A percentile compares a stretch with the other conserved stretches of the same genome.
These are phyloP conservation scores for Amyelois transitella DNA, from an alignment of 1,140 invertebrate species.

Conservation along the genomic window DNA sequence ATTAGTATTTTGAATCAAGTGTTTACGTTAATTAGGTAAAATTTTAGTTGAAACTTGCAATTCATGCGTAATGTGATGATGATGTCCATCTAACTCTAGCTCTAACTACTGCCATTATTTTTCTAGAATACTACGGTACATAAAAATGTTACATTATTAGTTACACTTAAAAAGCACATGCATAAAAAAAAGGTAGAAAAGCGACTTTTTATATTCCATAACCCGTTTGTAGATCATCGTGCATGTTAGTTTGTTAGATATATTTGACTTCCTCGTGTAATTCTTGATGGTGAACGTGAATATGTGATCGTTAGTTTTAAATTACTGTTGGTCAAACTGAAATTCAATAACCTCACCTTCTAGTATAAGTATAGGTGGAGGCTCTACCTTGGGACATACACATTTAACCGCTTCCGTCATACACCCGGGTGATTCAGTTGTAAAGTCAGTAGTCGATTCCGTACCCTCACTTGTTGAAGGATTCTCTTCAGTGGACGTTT, in stretches of 20 bases:
- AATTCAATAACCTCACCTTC: slow-evolving; percentile 80
- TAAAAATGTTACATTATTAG: background rate
- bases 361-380: slow-evolving; percentile 83
- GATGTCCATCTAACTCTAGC: background rate
- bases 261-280: slow-evolving; percentile 19
- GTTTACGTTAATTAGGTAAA: background rate
- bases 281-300: slow-evolving; percentile 32
- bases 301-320: slow-evolving; percentile 58
- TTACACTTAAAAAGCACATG: slow-evolving; percentile 22
- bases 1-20: slow-evolving; percentile 14
- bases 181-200: slow-evolving; percentile 16
- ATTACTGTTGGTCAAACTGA: slow-evolving; percentile 27
- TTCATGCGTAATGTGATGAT: slow-evolving; percentile 49
- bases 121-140: background rate
- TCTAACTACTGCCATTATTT: background rate
- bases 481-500: slow-evolving; percentile 24
- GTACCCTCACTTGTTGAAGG: slow-evolving; percentile 17
- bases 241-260: slow-evolving; percentile 50
- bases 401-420: slow-evolving; percentile 60
- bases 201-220: slow-evolving; percentile 15
- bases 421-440: slow-evolving; percentile 14
- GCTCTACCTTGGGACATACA: slow-evolving; percentile 76
- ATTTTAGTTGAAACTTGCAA: slow-evolving; percentile 5
- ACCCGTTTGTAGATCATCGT: slow-evolving; percentile 23
- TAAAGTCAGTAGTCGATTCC: slow-evolving; percentile 18